Base-by-base conservation (phyloP, 2,888 invertebrate species). In the Spodoptera exigua region DNA sequence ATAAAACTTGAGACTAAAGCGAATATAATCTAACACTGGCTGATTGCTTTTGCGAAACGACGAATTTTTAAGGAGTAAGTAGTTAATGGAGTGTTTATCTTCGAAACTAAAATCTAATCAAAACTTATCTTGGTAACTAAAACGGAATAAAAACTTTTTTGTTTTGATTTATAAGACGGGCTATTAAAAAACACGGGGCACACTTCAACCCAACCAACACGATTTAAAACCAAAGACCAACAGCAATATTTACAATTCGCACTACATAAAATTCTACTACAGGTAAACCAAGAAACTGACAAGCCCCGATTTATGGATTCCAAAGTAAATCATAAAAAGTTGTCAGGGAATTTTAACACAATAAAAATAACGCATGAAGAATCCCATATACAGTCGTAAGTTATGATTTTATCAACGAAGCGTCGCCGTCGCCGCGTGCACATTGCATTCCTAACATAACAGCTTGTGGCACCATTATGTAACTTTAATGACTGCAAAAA, bases 1-100 rank as follows among this genome's bases (percentile, higher is more conserved):
- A 73, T 76, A 74, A 79, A 81, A 81, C 66, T 82, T 76, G 52
- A 44, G 53, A 70, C 21, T 61, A 49, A 40, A 44, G 60, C 54
- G 53, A 58, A 44, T 46, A 40, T 53, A 60, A 58, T 62, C 57
- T 53, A 57, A 65, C 59, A 69, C 61, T 58, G 64, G 48, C 62
- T 59, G 58, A 67, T 73, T 61, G 48, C 41, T 65, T 61, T 55
- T 45, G 37, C 41, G 44, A 60, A 44, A 61, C 40, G 52, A 55
- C 49, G 37, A 66, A 40, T 46, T 55, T 46, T 59, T 32, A 47
- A 3, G 10, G 35, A 54, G 11, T 48, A 45, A 37, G 21, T 58
- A 57, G 57, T 48, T 51, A 48, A 45, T 51, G 46, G 36, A 55
- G n/a, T 39, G 18, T 43, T 53, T 18, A 12, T n/a, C n/a, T n/a